phyloP scores from a whole-genome alignment of 2,797 vertebrate genomes.

The Chaetodon trifasciatus region DNA sequence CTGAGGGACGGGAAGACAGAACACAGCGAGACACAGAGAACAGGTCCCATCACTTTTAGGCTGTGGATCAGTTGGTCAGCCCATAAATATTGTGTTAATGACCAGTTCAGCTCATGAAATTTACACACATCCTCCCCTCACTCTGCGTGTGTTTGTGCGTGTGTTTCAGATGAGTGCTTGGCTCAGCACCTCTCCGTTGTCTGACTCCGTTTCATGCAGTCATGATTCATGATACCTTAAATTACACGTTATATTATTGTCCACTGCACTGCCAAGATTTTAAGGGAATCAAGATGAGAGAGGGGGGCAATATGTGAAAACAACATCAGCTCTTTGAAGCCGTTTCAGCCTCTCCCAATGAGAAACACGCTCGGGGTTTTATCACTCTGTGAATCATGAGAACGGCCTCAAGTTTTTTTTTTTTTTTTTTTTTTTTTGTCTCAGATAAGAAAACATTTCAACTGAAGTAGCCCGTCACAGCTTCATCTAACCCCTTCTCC shows the following conservation, averaged over 20 bases:
- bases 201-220: slow-evolving; percentile 52
- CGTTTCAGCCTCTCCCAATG: slow-evolving; percentile 53
- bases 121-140: slow-evolving; percentile 53
- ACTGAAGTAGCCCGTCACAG: slow-evolving; percentile 61
- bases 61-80: slow-evolving; percentile 46
- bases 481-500: slow-evolving; percentile 19
- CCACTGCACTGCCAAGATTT: slow-evolving; percentile 59
- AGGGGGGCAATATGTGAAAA: slow-evolving; percentile 64
- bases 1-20: not conserved
- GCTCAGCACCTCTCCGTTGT: slow-evolving; percentile 49
- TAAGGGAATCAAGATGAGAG: slow-evolving; percentile 66
- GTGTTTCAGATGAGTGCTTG: slow-evolving; percentile 37
- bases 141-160: slow-evolving; percentile 14
- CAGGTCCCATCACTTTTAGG: slow-evolving; percentile 31
- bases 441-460: slow-evolving; percentile 69
- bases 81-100: slow-evolving; percentile 69
- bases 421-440: not conserved
- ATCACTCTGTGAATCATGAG: slow-evolving; percentile 42
- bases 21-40: slow-evolving; percentile 10
- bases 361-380: slow-evolving; percentile 58
- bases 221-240: slow-evolving; percentile 72
- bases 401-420: slow-evolving; percentile 29
- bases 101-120: slow-evolving; percentile 65
- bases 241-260: slow-evolving; percentile 74
- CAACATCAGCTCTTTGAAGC: slow-evolving; percentile 67